Conservation (phyloP, 1,140 invertebrate species). For the Lucilia sericata region DNA sequence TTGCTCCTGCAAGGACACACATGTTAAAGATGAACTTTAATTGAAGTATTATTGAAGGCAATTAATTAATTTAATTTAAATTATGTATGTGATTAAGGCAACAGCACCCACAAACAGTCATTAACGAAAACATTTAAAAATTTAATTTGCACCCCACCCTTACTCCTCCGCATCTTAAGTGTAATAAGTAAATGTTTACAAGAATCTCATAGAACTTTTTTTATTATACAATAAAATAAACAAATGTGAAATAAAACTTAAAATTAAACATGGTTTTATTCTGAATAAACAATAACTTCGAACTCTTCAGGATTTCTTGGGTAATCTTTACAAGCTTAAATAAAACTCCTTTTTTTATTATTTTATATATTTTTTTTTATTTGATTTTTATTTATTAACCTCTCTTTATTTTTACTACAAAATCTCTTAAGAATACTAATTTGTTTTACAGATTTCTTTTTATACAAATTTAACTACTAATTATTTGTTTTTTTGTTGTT, state of each 20-base stretch:
- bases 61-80: no score
- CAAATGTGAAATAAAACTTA: no score
- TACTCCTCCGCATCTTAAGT: neutral
- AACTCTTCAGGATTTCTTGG: neutral
- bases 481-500: conserved; percentile 5
- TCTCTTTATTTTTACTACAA: conserved; percentile 40
- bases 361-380: conserved; percentile 24
- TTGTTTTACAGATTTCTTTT: conserved; percentile 40
- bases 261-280: no score
- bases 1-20: conserved; percentile 68
- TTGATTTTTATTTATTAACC: conserved; percentile 37
- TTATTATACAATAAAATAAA: neutral
- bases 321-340: neutral
- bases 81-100: no score
- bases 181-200: neutral
- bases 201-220: neutral
- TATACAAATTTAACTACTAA: conserved; percentile 43
- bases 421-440: conserved; percentile 44
- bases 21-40: conserved; percentile 55
- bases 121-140: neutral
- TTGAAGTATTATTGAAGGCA: neutral
- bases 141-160: neutral
- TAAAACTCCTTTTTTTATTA: neutral
- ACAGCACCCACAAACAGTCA: neutral
- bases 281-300: neutral